phyloP scores from a whole-genome alignment of 92 coral and sea anemone species.

The Palythoa caribaeorum region DNA sequence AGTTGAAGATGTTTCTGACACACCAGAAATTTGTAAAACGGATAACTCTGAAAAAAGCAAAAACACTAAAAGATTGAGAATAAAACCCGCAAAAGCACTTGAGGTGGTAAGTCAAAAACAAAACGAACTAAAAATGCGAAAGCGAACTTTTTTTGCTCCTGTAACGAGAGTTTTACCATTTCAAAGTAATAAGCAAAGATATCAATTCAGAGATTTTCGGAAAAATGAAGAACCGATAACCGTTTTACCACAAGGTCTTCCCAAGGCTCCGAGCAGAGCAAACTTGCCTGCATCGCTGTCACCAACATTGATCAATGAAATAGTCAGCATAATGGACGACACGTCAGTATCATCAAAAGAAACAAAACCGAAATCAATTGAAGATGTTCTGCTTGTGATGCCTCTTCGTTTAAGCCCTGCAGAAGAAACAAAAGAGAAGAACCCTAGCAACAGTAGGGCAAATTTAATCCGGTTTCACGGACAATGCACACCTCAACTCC shows the following conservation, averaged over 20 bases:
- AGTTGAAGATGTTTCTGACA: background rate
- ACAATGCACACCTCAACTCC: slow-evolving; percentile 18
- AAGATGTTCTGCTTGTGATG: slow-evolving; percentile 12
- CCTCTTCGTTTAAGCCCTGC: slow-evolving; percentile 29
- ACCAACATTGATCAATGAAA: background rate
- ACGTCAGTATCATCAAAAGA: slow-evolving; percentile 12
- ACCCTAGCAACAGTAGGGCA: background rate
- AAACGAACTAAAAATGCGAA: slow-evolving; percentile 57
- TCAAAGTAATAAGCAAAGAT: slow-evolving; percentile 50
- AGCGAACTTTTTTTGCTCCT: slow-evolving; percentile 64
- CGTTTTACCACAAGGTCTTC: slow-evolving; percentile 59
- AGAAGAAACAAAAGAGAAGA: background rate
- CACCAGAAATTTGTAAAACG: slow-evolving; percentile 9
- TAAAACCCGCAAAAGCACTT: slow-evolving; percentile 57
- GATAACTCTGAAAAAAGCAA: background rate
- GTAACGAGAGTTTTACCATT: slow-evolving; percentile 74
- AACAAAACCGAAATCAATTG: background rate
- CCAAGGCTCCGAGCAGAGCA: slow-evolving; percentile 19
- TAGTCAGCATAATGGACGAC: slow-evolving; percentile 17
- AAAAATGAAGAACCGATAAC: slow-evolving; percentile 52
- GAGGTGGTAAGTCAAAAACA: slow-evolving; percentile 68
- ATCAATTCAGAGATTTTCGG: slow-evolving; percentile 67
- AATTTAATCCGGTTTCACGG: background rate
- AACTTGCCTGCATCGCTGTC: background rate
- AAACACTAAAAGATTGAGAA: slow-evolving; percentile 39